These are phyloP conservation scores for Hylaeus volcanicus DNA, from an alignment of 1,140 invertebrate genomes.

Conservation along the genomic window DNA sequence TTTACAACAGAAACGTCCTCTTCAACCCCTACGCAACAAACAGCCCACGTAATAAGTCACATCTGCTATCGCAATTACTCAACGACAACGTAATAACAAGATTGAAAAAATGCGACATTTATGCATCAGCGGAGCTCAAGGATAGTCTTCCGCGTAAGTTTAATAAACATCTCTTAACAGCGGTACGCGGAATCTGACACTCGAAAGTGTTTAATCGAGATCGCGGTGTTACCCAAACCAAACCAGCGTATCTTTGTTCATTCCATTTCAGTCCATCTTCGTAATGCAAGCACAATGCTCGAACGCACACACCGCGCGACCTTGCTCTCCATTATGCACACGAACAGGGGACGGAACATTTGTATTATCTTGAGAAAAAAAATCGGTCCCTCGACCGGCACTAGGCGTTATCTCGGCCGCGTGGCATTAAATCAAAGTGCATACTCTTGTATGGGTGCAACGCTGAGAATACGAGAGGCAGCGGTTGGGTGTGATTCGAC, in stretches of 20 bases:
- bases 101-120: too few relatives aligned
- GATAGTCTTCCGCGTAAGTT: neutral
- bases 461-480: slow-evolving; percentile 29
- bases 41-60: too few relatives aligned
- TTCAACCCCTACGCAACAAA: too few relatives aligned
- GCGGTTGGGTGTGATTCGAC: slow-evolving; percentile 61
- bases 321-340: slow-evolving; percentile 38
- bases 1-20: too few relatives aligned
- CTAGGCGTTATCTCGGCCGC: slow-evolving; percentile 46
- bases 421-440: slow-evolving; percentile 61
- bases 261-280: slow-evolving; percentile 38
- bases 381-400: slow-evolving; percentile 15
- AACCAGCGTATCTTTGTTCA: slow-evolving; percentile 37
- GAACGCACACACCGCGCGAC: slow-evolving; percentile 31
- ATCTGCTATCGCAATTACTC: too few relatives aligned
- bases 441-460: slow-evolving; percentile 48
- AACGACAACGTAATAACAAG: too few relatives aligned
- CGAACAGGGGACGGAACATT: slow-evolving; percentile 25
- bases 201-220: slow-evolving; percentile 27
- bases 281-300: slow-evolving; percentile 39
- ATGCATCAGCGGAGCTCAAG: too few relatives aligned
- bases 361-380: slow-evolving; percentile 36
- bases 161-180: slow-evolving; percentile 42
- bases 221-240: slow-evolving; percentile 27
- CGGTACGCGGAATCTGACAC: neutral